These are phyloP conservation scores for Digitonthophagus gazella DNA, from an alignment of 2,888 invertebrate species.

Conservation along the genomic window DNA sequence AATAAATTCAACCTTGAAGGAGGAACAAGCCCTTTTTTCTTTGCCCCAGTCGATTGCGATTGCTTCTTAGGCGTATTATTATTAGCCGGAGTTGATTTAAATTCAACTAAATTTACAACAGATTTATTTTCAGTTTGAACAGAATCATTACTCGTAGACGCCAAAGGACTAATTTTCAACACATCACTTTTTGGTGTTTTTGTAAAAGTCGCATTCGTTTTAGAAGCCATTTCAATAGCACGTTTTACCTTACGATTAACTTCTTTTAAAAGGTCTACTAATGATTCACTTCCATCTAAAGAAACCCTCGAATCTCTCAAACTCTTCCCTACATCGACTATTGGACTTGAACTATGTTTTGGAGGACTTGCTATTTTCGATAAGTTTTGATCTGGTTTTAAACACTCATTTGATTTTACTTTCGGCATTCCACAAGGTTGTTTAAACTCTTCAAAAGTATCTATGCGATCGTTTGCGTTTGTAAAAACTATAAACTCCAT, in stretches of 20 bases:
- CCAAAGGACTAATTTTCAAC: neutral
- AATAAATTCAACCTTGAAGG: neutral
- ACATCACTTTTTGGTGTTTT: neutral
- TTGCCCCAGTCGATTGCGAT: neutral
- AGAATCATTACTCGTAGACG: neutral
- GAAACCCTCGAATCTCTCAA: neutral
- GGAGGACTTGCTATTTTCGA: neutral
- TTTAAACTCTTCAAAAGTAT: neutral
- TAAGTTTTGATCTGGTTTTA: neutral
- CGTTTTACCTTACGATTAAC: neutral
- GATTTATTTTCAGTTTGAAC: neutral
- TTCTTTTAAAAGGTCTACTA: neutral
- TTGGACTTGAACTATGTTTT: neutral
- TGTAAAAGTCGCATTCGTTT: neutral
- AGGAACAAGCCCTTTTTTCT: neutral
- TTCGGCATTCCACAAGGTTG: neutral
- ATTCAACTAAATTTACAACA: neutral
- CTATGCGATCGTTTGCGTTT: neutral
- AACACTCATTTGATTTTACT: neutral
- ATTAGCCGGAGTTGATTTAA: neutral
- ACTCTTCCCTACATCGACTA: neutral
- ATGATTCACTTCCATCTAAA: neutral
- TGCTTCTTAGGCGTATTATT: neutral
- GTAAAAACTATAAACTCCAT: neutral
- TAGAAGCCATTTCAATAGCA: neutral